Conservation (phyloP, 2,113 vertebrate genomes). For the Mobula birostris region DNA sequence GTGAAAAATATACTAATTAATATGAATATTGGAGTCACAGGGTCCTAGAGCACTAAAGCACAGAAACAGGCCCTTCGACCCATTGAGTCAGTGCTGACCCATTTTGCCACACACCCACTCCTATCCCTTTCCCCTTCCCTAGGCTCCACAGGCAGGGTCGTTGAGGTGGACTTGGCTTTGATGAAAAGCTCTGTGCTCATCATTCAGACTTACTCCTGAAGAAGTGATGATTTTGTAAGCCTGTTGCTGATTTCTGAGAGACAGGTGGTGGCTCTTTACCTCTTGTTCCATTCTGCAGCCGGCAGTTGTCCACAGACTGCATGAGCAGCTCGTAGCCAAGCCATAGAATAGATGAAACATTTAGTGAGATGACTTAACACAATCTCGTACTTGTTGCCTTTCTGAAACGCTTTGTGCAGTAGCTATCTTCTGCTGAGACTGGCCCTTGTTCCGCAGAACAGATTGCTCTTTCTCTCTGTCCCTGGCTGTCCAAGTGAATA, state of each 20-base stretch:
- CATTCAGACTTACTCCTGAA: background rate
- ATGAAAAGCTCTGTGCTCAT: background rate
- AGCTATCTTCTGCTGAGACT: background rate
- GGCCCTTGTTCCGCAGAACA: background rate
- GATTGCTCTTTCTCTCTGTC: background rate
- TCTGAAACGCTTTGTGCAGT: background rate
- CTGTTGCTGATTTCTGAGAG: background rate
- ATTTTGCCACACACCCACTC: too few species aligned
- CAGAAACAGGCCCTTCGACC: too few species aligned
- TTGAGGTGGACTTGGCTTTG: background rate
- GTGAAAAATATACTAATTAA: too few species aligned
- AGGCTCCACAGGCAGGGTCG: too few species aligned
- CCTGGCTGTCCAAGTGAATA: background rate
- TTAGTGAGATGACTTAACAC: background rate
- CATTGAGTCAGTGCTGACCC: too few species aligned
- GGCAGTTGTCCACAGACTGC: background rate
- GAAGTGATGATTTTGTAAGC: background rate
- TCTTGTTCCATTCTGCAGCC: background rate
- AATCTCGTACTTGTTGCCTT: background rate
- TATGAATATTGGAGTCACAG: too few species aligned
- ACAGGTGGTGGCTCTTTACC: background rate
- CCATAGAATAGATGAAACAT: background rate
- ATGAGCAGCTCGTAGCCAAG: background rate
- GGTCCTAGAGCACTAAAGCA: too few species aligned
- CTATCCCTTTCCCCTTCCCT: too few species aligned